Base-by-base conservation (phyloP, 2,113 vertebrate genomes). In the Microtus oregoni region DNA sequence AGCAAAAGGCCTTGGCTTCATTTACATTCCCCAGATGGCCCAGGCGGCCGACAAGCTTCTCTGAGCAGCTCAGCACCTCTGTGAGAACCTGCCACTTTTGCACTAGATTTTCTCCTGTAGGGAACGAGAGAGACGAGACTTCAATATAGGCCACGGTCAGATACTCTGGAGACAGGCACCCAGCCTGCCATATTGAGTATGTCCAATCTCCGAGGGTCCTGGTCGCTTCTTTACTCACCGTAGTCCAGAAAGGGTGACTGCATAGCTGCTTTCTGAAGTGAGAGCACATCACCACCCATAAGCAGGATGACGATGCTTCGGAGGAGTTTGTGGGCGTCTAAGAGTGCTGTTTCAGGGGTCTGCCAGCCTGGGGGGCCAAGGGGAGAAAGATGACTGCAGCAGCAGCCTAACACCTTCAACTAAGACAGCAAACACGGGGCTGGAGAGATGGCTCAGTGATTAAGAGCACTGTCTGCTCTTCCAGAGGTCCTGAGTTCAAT, bases 51-150 rank as follows among this genome's bases (percentile, higher is more conserved):
- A 99, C 98, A 63, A 99, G 98, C 89, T 98, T 99, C 98, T 98
- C 98, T 0, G 99, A 99, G 98, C 99, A 99, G 95, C 95, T 98
- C 76, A 99, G 98, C 91, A 99, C 89, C 61, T 99, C 99, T 1
- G 98, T 98, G 92, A 99, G 99, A 95, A 99, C 98, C 95, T 99
- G 98, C 99, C 99, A 99, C 97, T 99, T 99, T 86, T 99, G 97
- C 77, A 99, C 85, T 90, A 99, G 87, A 97, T 99, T 99, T 67
- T 99, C 99, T 83, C 99, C 99, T 99, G 92, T 0, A 7, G 78
- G n/a, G 11, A 55, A 85, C 22, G 35, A 92, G 44, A 75, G 70
- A 28, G 72, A 28, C 0, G 1, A 44, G 73, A 90, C 17, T 24
- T 32, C 12, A 50, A 13, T 20, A 38, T 1, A 63, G 14, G 63